Evolutionary conservation across 2,797 vertebrate species (phyloP), one percentile per base, ranked within the genome.

Genomic region (Bradypus variegatus): DNA sequence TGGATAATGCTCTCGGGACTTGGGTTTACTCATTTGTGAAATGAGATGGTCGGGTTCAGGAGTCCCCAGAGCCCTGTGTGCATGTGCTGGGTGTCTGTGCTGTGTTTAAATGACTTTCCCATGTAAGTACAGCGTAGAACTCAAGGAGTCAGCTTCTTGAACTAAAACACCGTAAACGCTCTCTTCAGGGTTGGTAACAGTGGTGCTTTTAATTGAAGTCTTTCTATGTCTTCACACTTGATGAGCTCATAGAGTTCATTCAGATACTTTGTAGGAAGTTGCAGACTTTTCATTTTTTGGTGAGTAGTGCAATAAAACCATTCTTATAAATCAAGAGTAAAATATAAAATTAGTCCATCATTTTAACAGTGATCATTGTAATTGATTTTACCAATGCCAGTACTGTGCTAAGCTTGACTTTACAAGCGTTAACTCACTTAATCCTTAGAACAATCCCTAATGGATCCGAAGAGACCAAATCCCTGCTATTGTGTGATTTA

Each of bases 301-400:
- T 69, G 62, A 92, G 41, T 16, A 10, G 10, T 45, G 6, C 38
- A 50, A 31, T 38, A 27, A 92, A 87, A 60, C 18, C 38, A 55
- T 92, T 83, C 89, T 89, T 48, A 33, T n/a, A 91, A 60, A 65
- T 38, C 84, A 92, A n/a, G 31, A 73, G 25, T 93, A 62, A 86
- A 84, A 84, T 80, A 6, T 69, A 27, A 67, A n/a, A 2, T 72
- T 78, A 21, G 21, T 77, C 53, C 36, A 45, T 27, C 0, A 1
- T n/a, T 50, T 14, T 58, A 55, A 29, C 60, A 53, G 6, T 33
- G 27, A 53, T 75, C 21, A 38, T 62, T 19, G 45, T 15, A 33
- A 53, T 45, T 88, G 11, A 89, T 18, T 72, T 62, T 70, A 69
- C 14, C 4, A 19, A 36, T 67, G 7, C 23, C 2, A 6, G 38